Base-by-base conservation (phyloP, 2,888 invertebrate genomes). In the Tortrix viridana region DNA sequence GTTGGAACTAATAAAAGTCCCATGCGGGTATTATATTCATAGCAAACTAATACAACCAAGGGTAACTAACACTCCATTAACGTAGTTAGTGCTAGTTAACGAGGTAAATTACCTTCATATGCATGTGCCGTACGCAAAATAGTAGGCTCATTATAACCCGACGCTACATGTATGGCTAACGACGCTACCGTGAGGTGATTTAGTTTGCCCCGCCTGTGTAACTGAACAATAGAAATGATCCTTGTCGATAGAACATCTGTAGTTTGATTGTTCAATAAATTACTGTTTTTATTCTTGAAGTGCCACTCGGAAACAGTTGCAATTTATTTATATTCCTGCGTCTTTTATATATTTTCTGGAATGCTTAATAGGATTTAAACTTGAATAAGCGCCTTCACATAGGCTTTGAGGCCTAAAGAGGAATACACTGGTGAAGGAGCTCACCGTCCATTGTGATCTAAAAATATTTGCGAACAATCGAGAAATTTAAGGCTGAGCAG, bases 51-150 rank as follows among this genome's bases (percentile, higher is more conserved):
- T 32, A 69, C 68, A 72, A 73, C 71, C 68, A 68, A 72, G 73
- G 71, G 12, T 32, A 32, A 32, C 32, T 12, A 71, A 67, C 70
- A 68, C 66, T 71, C 67, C 67, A 71, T 74, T 76, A 73, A 73
- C 66, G 64, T 65, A 63, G 69, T 74, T 73, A 72, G 69, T 73
- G 71, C 63, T 64, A 60, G 72, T 69, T 77, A 77, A 74, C 71
- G 67, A 72, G 79, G 76, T 66, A 77, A 81, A 81, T 83, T 78
- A 79, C 67, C 70, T 74, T 75, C 74, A 72, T 74, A 82, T 79
- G 79, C 80, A 73, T 69, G 75, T 73, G 71, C 69, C 75, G 74
- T 77, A 71, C 74, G 73, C 73, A 75, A 77, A 79, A 80, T 72
- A 70, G 67, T 75, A 69, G 70, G 73, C 74, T 71, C 71, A 72